A percentile compares a stretch with the other conserved stretches of the same genome.
phyloP scores from a whole-genome alignment of 2,888 invertebrate genomes.

The Eupithecia pulchellata region DNA sequence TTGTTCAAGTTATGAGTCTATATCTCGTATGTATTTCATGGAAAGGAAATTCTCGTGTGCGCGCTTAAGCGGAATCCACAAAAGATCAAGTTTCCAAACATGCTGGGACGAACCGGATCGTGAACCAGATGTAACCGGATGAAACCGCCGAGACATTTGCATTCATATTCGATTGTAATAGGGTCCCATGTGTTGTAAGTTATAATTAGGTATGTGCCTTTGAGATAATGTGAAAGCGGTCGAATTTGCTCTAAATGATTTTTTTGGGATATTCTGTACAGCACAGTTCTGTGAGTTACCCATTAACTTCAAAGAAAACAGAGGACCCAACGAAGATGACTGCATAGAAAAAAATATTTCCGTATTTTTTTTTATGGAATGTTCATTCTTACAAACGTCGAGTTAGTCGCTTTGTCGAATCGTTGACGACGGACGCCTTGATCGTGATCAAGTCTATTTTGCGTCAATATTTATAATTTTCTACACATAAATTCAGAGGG shows the following conservation, averaged over 20 bases:
- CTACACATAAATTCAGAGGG: conserved; percentile 6
- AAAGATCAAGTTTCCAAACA: conserved; percentile 43
- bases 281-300: background rate
- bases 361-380: background rate
- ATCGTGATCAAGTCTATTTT: background rate
- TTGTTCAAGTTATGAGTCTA: background rate
- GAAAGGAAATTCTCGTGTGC: conserved; percentile 33
- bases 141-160: conserved; percentile 30
- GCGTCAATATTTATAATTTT: background rate
- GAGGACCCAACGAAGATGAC: background rate
- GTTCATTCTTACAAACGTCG: background rate
- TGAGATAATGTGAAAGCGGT: background rate
- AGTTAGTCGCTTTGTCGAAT: background rate
- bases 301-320: background rate
- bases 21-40: conserved; percentile 17
- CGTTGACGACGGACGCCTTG: too few relatives aligned
- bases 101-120: conserved; percentile 34
- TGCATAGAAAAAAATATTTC: background rate
- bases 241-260: background rate
- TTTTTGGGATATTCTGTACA: too few relatives aligned
- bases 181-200: conserved; percentile 1
- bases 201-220: background rate
- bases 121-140: conserved; percentile 35
- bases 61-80: conserved; percentile 35
- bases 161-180: conserved; percentile 25